Evolutionary conservation across 2,113 vertebrate genomes (phyloP).

Genomic region (Benitochromis conjunctus): DNA sequence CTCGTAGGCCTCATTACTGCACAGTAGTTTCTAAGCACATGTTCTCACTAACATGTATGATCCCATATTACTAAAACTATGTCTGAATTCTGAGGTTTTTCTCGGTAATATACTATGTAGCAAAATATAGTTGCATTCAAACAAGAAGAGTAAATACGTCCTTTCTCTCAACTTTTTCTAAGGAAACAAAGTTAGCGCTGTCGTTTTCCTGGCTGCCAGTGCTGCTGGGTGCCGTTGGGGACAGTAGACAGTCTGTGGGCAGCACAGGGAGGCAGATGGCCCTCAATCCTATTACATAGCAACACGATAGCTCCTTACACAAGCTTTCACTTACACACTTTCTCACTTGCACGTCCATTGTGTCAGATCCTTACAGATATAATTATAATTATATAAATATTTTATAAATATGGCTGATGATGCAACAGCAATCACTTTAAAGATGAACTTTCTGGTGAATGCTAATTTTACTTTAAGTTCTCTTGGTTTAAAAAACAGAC

Average conservation of each 20-base stretch:
- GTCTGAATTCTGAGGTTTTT: neutral
- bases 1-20: neutral
- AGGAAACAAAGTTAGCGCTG: neutral
- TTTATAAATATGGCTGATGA: neutral
- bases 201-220: neutral
- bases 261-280: constrained; percentile 45
- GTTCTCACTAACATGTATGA: neutral
- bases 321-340: constrained; percentile 7
- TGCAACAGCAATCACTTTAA: neutral
- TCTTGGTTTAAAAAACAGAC: neutral
- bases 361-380: neutral
- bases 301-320: constrained; percentile 15
- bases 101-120: neutral
- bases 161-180: neutral
- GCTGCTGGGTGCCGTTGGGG: constrained; percentile 31
- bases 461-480: neutral
- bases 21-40: accelerated
- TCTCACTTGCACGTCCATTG: neutral
- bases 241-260: constrained; percentile 27
- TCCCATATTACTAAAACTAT: accelerated
- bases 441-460: neutral
- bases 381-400: no score
- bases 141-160: neutral
- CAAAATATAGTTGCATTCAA: neutral
- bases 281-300: constrained; percentile 23